A percentile compares a stretch with the other conserved stretches of the same genome.
These are phyloP conservation scores for Geophilus truncorum DNA, from an alignment of 2,888 invertebrate genomes.

Conservation along the genomic window DNA sequence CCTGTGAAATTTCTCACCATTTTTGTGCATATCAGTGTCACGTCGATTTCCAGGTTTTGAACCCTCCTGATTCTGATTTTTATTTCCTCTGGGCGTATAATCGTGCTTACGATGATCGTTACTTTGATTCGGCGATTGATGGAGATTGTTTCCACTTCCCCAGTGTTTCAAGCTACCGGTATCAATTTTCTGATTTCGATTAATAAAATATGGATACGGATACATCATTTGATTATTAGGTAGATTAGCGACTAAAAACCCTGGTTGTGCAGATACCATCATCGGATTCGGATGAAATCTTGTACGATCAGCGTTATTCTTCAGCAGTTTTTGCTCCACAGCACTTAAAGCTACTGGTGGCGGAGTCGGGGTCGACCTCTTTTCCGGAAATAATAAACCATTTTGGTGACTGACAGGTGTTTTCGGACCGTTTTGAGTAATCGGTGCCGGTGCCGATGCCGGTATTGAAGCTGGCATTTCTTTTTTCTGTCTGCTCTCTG, in stretches of 20 bases:
- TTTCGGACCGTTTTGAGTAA: background rate
- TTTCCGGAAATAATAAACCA: background rate
- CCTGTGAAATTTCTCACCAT: background rate
- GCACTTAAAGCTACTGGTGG: too few relatives aligned
- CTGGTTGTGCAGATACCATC: too few relatives aligned
- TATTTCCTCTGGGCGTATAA: too few relatives aligned
- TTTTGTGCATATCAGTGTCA: background rate
- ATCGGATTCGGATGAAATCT: too few relatives aligned
- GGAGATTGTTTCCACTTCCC: background rate
- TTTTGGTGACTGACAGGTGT: background rate
- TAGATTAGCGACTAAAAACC: too few relatives aligned
- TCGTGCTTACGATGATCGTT: background rate
- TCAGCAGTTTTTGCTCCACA: too few relatives aligned
- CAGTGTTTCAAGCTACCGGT: background rate
- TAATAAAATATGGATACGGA: too few relatives aligned
- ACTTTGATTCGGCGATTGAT: background rate
- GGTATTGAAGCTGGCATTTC: background rate
- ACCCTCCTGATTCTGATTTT: background rate
- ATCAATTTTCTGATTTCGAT: background rate
- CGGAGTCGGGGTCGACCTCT: too few relatives aligned
- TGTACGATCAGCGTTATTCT: too few relatives aligned
- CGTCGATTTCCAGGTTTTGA: background rate
- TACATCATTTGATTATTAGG: too few relatives aligned
- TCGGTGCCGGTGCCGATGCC: background rate
- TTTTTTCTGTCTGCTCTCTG: background rate